Percentiles rank a stretch among this genome's conserved stretches.
Evolutionary conservation across 1,140 invertebrate genomes (phyloP).

Genomic region (Hyphantria cunea): DNA sequence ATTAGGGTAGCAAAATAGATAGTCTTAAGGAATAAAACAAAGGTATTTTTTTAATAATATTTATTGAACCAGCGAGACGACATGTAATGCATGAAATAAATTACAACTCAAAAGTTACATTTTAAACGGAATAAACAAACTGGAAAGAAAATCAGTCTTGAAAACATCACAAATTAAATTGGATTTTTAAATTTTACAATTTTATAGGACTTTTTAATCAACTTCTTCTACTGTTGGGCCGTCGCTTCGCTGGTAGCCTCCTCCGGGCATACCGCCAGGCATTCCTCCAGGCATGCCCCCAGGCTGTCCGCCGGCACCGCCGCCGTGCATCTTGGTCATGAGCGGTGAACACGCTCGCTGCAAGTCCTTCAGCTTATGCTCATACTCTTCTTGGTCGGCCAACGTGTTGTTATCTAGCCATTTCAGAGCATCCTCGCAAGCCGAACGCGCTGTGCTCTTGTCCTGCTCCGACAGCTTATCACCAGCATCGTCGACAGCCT

Average conservation of each 20-base stretch:
- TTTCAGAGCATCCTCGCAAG: constrained; percentile 80
- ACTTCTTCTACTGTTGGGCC: constrained; percentile 88
- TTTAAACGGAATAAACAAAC: too few species aligned
- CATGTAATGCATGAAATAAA: too few species aligned
- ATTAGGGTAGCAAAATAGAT: too few species aligned
- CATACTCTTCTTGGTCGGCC: constrained; percentile 92
- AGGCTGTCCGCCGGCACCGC: constrained; percentile 44
- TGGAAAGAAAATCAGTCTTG: too few species aligned
- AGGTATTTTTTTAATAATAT: too few species aligned
- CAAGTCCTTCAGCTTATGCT: constrained; percentile 88
- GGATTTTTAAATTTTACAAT: too few species aligned
- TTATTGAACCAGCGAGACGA: too few species aligned
- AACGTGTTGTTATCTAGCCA: constrained; percentile 86
- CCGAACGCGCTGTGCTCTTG: constrained; percentile 83
- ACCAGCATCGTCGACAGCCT: constrained; percentile 79
- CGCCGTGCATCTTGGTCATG: constrained; percentile 89
- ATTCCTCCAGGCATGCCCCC: constrained; percentile 33
- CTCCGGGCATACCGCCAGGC: constrained; percentile 80
- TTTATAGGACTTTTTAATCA: constrained; percentile 65
- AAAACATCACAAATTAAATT: too few species aligned
- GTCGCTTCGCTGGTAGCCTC: constrained; percentile 35
- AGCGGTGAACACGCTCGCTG: constrained; percentile 87
- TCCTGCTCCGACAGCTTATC: constrained; percentile 84
- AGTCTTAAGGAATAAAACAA: too few species aligned
- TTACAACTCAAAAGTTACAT: too few species aligned